phyloP scores from a whole-genome alignment of 2,888 invertebrate species.

The Mesorhabditis spiculigera region DNA sequence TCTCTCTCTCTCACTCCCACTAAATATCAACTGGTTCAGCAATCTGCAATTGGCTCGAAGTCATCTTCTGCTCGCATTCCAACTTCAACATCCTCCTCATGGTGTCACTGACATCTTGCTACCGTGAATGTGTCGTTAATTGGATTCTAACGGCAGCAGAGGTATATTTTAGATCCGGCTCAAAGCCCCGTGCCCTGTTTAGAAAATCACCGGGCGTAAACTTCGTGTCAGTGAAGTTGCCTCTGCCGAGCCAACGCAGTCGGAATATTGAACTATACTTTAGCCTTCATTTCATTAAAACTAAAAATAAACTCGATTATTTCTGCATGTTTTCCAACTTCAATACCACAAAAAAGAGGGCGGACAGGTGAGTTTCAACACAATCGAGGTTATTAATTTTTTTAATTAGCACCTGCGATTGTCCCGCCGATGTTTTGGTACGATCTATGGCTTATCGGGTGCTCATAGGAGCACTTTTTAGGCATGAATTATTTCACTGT shows the following conservation, averaged over 20 bases:
- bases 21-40: background rate
- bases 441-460: too few relatives aligned
- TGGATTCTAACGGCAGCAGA: background rate
- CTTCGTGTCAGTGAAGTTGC: background rate
- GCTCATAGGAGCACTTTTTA: too few relatives aligned
- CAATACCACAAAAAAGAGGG: too few relatives aligned
- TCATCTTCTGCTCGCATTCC: background rate
- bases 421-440: too few relatives aligned
- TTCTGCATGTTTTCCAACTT: too few relatives aligned
- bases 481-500: too few relatives aligned
- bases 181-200: background rate
- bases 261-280: background rate
- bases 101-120: background rate
- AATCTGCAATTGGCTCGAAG: background rate
- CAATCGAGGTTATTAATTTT: too few relatives aligned
- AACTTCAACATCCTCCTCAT: background rate
- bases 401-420: too few relatives aligned
- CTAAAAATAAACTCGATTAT: too few relatives aligned
- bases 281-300: too few relatives aligned
- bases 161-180: background rate
- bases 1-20: too few relatives aligned
- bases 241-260: background rate
- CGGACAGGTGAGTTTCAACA: too few relatives aligned
- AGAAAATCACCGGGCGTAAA: background rate
- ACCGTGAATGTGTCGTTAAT: background rate